phyloP scores from a whole-genome alignment of 2,113 vertebrate species.

The Odocoileus hemionus region DNA sequence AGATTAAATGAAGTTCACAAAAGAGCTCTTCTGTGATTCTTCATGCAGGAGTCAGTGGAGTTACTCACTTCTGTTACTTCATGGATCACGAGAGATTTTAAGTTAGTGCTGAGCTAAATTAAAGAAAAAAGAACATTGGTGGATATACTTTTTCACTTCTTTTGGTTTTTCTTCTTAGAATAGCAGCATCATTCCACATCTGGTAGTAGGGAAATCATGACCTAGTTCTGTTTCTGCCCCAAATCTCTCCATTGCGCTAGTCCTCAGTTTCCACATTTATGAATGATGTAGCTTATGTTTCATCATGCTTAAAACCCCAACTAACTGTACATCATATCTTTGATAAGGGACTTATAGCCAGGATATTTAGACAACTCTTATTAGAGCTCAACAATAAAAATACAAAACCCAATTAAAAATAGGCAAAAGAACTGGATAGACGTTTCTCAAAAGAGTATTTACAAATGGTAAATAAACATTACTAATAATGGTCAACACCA shows the following conservation, averaged over 20 bases:
- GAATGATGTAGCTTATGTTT: neutral
- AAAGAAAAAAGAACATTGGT: neutral
- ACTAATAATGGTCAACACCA: neutral
- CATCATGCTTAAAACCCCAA: neutral
- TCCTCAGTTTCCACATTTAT: neutral
- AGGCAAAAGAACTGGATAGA: neutral
- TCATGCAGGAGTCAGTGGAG: neutral
- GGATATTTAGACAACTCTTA: neutral
- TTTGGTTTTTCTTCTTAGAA: neutral
- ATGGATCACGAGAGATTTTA: neutral
- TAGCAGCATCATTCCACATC: neutral
- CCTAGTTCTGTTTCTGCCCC: neutral
- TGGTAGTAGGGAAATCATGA: neutral
- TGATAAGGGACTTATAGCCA: neutral
- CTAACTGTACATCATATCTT: neutral
- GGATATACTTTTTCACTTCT: neutral
- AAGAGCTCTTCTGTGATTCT: neutral
- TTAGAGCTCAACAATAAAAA: neutral
- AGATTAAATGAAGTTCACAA: neutral
- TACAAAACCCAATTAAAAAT: neutral
- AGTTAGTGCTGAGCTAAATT: neutral
- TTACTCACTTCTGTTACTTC: neutral
- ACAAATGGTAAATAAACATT: neutral
- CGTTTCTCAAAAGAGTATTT: neutral
- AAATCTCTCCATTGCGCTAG: neutral